A percentile compares a stretch with the other conserved stretches of the same genome.
These are phyloP conservation scores for Cheilosia variabilis DNA, from an alignment of 2,888 invertebrate species.

Conservation along the genomic window DNA sequence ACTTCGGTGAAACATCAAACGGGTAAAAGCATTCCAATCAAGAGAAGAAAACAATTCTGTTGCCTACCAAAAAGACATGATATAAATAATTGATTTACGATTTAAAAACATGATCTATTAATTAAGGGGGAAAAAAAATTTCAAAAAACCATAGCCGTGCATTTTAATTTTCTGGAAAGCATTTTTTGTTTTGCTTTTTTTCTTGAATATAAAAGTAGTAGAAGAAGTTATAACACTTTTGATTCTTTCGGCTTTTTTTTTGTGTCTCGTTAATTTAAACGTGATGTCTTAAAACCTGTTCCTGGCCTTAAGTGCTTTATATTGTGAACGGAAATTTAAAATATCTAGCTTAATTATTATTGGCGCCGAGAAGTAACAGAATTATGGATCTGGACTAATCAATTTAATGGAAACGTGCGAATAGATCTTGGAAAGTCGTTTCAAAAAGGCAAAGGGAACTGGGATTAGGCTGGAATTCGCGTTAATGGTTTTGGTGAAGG, in stretches of 20 bases:
- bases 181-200: neutral
- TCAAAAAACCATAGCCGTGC: constrained; percentile 12
- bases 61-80: constrained; percentile 4
- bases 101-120: constrained; percentile 61
- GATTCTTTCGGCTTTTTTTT: neutral
- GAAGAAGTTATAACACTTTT: neutral
- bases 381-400: constrained; percentile 41
- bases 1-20: constrained; percentile 35
- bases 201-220: neutral
- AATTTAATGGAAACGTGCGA: constrained; percentile 38
- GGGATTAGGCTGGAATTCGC: neutral
- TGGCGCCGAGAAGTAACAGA: constrained; percentile 48
- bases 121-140: constrained; percentile 16
- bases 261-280: constrained; percentile 12
- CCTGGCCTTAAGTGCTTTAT: constrained; percentile 1
- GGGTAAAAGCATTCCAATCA: neutral
- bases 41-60: neutral
- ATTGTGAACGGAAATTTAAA: constrained; percentile 15
- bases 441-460: neutral
- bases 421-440: neutral
- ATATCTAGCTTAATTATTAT: constrained; percentile 52
- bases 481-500: neutral
- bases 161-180: constrained; percentile 20
- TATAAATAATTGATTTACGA: constrained; percentile 63
- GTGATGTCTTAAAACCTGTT: constrained; percentile 21